A percentile compares a stretch with the other conserved stretches of the same genome.
phyloP scores from a whole-genome alignment of 1,140 invertebrate genomes.

The Lucilia cuprina region DNA sequence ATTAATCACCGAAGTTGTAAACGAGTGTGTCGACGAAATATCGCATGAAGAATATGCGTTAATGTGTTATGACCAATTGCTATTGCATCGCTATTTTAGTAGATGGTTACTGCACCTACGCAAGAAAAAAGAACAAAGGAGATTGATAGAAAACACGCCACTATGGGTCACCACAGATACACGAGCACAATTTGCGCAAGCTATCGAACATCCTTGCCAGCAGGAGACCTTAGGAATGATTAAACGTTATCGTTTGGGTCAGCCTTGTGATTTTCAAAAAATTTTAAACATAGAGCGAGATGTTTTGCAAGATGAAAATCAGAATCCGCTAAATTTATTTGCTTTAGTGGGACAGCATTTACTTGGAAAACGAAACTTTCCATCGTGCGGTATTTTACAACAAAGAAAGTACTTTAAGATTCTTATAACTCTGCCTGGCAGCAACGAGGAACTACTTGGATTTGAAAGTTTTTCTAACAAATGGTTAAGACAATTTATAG shows the following conservation, averaged over 20 bases:
- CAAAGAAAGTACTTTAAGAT: slow-evolving; percentile 73
- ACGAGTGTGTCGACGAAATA: slow-evolving; percentile 29
- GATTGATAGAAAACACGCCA: slow-evolving; percentile 41
- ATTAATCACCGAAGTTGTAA: slow-evolving; percentile 26
- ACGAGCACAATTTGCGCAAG: slow-evolving; percentile 36
- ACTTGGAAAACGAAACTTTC: neutral
- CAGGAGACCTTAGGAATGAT: slow-evolving; percentile 45
- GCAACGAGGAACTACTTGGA: slow-evolving; percentile 56
- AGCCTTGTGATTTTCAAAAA: slow-evolving; percentile 46
- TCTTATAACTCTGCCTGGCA: slow-evolving; percentile 67
- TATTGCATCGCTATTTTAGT: slow-evolving; percentile 39
- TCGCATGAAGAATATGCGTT: slow-evolving; percentile 43
- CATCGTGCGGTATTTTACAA: slow-evolving; percentile 66
- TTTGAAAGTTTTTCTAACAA: slow-evolving; percentile 55
- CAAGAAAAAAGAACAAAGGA: slow-evolving; percentile 31
- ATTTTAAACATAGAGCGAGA: slow-evolving; percentile 38
- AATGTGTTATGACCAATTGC: slow-evolving; percentile 36
- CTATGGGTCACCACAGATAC: slow-evolving; percentile 40
- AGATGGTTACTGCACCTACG: slow-evolving; percentile 36
- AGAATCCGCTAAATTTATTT: slow-evolving; percentile 27
- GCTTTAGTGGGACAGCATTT: slow-evolving; percentile 22
- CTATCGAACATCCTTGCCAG: slow-evolving; percentile 45
- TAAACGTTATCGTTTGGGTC: slow-evolving; percentile 52
- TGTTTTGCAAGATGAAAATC: neutral
- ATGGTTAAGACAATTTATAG: slow-evolving; percentile 45